Evolutionary conservation across 1,140 invertebrate genomes (phyloP).

Genomic region (Atopsyche davidsoni): DNA sequence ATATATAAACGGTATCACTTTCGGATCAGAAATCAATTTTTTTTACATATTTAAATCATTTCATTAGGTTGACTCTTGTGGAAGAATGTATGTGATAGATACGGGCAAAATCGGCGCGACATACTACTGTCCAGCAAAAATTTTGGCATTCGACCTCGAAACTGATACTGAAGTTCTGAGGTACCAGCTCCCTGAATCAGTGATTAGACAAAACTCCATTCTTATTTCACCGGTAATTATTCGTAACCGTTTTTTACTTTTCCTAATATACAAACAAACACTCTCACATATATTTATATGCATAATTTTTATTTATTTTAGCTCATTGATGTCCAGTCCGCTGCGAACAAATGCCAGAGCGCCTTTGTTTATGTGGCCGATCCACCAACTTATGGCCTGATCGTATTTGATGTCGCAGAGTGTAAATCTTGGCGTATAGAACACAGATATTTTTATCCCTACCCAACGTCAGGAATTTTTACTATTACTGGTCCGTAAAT

Average conservation of each 20-base stretch:
- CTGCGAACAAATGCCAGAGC: slow-evolving; percentile 62
- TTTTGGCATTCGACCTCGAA: slow-evolving; percentile 52
- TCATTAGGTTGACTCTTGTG: slow-evolving; percentile 58
- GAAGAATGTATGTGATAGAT: slow-evolving; percentile 55
- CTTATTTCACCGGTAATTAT: slow-evolving; percentile 41
- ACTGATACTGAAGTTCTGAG: slow-evolving; percentile 49
- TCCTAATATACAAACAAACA: too few relatives aligned
- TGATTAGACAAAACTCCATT: slow-evolving; percentile 33
- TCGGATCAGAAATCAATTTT: not conserved
- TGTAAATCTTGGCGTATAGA: slow-evolving; percentile 58
- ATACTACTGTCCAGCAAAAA: slow-evolving; percentile 47
- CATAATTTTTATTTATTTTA: too few relatives aligned
- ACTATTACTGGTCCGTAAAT: slow-evolving; percentile 58
- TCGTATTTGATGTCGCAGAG: slow-evolving; percentile 60
- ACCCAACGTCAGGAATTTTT: slow-evolving; percentile 59
- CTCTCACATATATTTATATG: too few relatives aligned
- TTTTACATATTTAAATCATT: too few relatives aligned
- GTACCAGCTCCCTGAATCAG: slow-evolving; percentile 40
- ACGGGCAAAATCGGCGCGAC: slow-evolving; percentile 42
- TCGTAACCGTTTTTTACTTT: too few relatives aligned
- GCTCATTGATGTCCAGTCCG: slow-evolving; percentile 52
- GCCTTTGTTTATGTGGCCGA: slow-evolving; percentile 51
- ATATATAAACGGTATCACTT: too few relatives aligned
- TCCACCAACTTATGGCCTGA: slow-evolving; percentile 56
- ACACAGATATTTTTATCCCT: slow-evolving; percentile 65